Evolutionary conservation across 1,140 invertebrate genomes (phyloP).

Genomic region (Venturia canescens): DNA sequence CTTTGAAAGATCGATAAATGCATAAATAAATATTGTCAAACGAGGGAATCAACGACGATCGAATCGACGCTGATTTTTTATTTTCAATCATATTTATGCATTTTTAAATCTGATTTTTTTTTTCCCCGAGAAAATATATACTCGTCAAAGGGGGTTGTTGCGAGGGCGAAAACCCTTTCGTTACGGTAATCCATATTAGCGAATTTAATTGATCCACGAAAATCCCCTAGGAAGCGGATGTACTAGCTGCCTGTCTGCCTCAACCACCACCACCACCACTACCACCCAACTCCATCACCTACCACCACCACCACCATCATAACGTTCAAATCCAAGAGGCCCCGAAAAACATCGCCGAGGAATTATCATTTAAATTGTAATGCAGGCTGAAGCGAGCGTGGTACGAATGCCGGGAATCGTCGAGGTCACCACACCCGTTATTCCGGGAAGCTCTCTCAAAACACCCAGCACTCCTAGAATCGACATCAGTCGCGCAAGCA

Average conservation of each 20-base stretch:
- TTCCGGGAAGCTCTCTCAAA: conserved; percentile 77
- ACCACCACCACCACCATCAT: conserved; percentile 43
- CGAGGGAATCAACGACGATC: too few relatives aligned
- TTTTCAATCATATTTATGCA: too few relatives aligned
- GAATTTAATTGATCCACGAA: conserved; percentile 24
- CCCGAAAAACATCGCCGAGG: conserved; percentile 39
- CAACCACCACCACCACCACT: conserved; percentile 46
- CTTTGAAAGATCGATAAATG: too few relatives aligned
- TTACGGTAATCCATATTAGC: neutral
- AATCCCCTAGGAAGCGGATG: conserved; percentile 34
- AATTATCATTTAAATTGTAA: conserved; percentile 62
- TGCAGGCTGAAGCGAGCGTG: conserved; percentile 75
- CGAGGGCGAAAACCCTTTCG: neutral
- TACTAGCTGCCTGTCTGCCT: conserved; percentile 27
- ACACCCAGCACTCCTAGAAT: conserved; percentile 88
- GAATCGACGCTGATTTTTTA: too few relatives aligned
- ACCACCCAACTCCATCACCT: conserved; percentile 37
- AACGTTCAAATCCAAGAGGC: conserved; percentile 54
- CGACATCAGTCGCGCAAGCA: conserved; percentile 91
- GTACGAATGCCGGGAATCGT: conserved; percentile 83
- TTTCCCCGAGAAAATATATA: too few relatives aligned
- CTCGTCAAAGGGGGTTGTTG: too few relatives aligned
- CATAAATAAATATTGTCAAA: too few relatives aligned
- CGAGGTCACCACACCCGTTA: conserved; percentile 79
- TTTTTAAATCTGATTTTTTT: too few relatives aligned